These are phyloP conservation scores for Istiophorus platypterus DNA, from an alignment of 2,113 vertebrate genomes.

Conservation along the genomic window DNA sequence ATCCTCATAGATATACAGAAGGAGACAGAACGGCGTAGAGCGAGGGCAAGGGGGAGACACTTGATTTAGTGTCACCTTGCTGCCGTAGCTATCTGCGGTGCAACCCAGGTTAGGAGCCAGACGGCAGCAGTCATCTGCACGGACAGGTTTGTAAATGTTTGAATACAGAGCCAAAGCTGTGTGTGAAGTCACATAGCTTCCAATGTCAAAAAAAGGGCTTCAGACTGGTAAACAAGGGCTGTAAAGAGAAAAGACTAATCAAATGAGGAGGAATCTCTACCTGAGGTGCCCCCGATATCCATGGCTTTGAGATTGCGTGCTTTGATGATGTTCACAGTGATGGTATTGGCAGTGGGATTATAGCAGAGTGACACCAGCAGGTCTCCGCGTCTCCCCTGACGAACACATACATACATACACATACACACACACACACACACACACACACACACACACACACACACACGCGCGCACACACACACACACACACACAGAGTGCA, in stretches of 20 bases:
- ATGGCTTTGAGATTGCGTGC: slow-evolving; percentile 99
- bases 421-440: slow-evolving; percentile 21
- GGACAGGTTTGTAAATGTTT: slow-evolving; percentile 46
- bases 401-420: slow-evolving; percentile 39
- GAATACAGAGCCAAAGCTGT: slow-evolving; percentile 11
- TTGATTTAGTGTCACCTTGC: slow-evolving; percentile 75
- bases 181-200: slow-evolving; percentile 32
- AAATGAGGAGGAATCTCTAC: slow-evolving; percentile 75
- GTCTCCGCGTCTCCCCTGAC: slow-evolving; percentile 79
- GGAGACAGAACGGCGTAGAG: slow-evolving; percentile 37
- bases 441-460: slow-evolving; percentile 33
- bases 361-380: slow-evolving; percentile 90
- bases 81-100: slow-evolving; percentile 30
- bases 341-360: slow-evolving; percentile 97
- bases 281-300: slow-evolving; percentile 99
- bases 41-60: slow-evolving; percentile 39
- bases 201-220: slow-evolving; percentile 27
- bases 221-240: slow-evolving; percentile 10
- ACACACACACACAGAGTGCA: slow-evolving; percentile 50
- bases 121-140: slow-evolving; percentile 26
- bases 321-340: slow-evolving; percentile 99
- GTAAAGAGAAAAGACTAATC: slow-evolving; percentile 32
- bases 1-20: slow-evolving; percentile 69
- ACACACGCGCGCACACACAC: slow-evolving; percentile 43
- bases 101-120: slow-evolving; percentile 28